Evolutionary conservation across 2,797 vertebrate species (phyloP).

Genomic region (Thaleichthys pacificus): DNA sequence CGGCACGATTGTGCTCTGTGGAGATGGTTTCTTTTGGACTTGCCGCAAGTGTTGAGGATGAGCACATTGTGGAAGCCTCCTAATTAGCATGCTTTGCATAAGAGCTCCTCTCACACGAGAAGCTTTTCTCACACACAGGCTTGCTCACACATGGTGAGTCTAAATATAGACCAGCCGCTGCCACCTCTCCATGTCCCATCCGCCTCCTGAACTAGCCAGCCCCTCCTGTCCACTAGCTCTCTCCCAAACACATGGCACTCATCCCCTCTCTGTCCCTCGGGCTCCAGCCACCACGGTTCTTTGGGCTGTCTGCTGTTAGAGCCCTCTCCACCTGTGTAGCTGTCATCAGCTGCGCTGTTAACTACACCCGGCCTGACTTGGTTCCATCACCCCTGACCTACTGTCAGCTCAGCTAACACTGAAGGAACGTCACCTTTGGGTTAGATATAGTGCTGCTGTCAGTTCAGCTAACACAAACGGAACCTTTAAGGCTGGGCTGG

Average conservation of each 20-base stretch:
- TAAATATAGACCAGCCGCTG: conserved; percentile 64
- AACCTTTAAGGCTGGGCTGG: conserved; percentile 46
- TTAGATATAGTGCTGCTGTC: conserved; percentile 41
- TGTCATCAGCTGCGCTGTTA: conserved; percentile 59
- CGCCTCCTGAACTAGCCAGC: conserved; percentile 17
- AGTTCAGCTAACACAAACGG: conserved; percentile 31
- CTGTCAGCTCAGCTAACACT: conserved; percentile 55
- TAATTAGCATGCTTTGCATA: conserved; percentile 33
- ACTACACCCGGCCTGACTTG: conserved; percentile 43
- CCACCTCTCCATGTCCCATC: conserved; percentile 47
- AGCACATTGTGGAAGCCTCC: background rate
- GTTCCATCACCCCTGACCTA: conserved; percentile 58
- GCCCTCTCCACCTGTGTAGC: conserved; percentile 54
- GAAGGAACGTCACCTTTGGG: conserved; percentile 52
- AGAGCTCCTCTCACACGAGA: conserved; percentile 23
- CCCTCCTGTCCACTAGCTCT: conserved; percentile 11
- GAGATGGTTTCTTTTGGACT: background rate
- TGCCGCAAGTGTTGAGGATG: background rate
- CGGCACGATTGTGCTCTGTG: background rate
- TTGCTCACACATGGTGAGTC: conserved; percentile 32
- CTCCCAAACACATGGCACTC: background rate
- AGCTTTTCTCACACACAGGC: conserved; percentile 21
- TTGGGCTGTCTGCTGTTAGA: conserved; percentile 38
- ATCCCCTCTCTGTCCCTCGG: background rate
- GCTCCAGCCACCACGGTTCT: conserved; percentile 8